A percentile compares a stretch with the other conserved stretches of the same genome.
Conservation (phyloP, 2,113 vertebrate species). For the Gymnocephalus cernua region DNA sequence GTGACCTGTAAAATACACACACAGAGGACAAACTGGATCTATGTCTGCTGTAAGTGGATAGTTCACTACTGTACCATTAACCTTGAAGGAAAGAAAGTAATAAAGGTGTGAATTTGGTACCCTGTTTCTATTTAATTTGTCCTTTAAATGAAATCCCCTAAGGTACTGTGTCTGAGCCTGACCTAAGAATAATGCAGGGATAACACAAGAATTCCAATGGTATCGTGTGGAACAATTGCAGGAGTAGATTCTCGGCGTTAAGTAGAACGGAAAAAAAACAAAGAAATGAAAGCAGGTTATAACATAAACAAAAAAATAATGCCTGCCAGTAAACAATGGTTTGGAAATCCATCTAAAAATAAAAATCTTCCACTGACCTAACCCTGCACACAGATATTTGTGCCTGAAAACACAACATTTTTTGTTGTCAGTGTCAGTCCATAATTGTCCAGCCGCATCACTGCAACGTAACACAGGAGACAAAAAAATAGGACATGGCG, state of each 20-base stretch:
- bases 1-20: constrained; percentile 42
- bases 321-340: constrained; percentile 28
- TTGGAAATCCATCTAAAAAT: constrained; percentile 30
- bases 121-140: constrained; percentile 59
- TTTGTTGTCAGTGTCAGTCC: not conserved
- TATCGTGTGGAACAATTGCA: constrained; percentile 10
- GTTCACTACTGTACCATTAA: constrained; percentile 56
- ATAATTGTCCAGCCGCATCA: not conserved
- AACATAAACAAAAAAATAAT: constrained; percentile 24
- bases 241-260: not conserved
- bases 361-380: constrained; percentile 1
- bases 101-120: constrained; percentile 52
- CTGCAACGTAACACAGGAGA: not conserved
- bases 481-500: not conserved
- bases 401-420: not conserved
- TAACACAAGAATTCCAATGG: constrained; percentile 25
- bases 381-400: not conserved
- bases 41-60: constrained; percentile 38
- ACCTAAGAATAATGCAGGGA: constrained; percentile 37
- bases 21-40: constrained; percentile 61
- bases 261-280: not conserved
- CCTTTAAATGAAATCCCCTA: constrained; percentile 63
- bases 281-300: constrained; percentile 13
- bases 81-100: constrained; percentile 64
- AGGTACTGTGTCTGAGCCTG: constrained; percentile 29